phyloP scores from a whole-genome alignment of 2,797 vertebrate genomes.

The Tympanoctomys barrerae region DNA sequence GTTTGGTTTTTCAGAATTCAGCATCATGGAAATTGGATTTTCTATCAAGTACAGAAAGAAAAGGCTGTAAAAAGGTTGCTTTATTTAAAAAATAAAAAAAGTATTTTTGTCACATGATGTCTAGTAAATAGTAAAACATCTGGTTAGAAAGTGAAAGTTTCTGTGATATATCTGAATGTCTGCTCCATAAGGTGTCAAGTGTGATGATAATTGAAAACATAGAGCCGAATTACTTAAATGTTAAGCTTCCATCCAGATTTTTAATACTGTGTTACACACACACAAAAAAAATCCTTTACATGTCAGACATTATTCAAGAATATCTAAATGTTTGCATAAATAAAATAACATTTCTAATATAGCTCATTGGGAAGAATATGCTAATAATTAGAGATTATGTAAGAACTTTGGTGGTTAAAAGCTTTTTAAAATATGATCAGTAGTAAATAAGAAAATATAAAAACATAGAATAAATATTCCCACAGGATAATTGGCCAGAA shows the following conservation, averaged over 20 bases:
- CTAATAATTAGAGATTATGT: background rate
- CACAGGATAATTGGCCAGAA: background rate
- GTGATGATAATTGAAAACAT: slow-evolving; percentile 61
- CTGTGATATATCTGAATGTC: slow-evolving; percentile 58
- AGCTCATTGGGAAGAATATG: background rate
- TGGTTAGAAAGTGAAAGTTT: slow-evolving; percentile 63
- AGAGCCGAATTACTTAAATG: slow-evolving; percentile 62
- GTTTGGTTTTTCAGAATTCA: background rate
- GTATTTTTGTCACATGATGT: background rate
- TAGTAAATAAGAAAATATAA: background rate
- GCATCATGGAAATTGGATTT: slow-evolving; percentile 72
- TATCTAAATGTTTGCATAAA: slow-evolving; percentile 47
- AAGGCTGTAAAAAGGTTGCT: slow-evolving; percentile 77
- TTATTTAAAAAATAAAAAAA: slow-evolving; percentile 83
- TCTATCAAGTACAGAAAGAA: slow-evolving; percentile 71
- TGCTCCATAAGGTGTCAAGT: slow-evolving; percentile 52
- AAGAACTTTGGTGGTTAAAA: background rate
- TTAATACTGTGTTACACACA: slow-evolving; percentile 3
- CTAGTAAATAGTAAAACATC: slow-evolving; percentile 56
- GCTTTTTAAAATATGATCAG: background rate
- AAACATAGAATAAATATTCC: background rate
- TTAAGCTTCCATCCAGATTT: slow-evolving; percentile 71
- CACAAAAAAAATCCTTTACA: background rate
- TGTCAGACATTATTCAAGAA: slow-evolving; percentile 26
- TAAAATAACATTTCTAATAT: slow-evolving; percentile 53